phyloP scores from a whole-genome alignment of 23 tunicate genomes.

The Styela clava region DNA sequence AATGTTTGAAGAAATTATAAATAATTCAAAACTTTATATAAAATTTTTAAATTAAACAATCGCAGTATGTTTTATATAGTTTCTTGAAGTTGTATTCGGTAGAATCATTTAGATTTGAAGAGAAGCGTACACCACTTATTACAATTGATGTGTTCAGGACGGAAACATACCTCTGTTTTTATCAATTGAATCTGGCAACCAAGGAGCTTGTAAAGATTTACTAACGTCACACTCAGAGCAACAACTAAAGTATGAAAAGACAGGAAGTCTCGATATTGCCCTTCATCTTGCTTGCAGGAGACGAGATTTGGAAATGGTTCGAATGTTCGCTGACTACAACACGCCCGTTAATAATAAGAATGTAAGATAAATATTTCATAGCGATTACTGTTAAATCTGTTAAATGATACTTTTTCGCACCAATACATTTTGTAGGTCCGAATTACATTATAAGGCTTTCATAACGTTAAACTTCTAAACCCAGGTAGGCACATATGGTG shows the following conservation, averaged over 20 bases:
- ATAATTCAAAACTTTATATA: too few relatives aligned
- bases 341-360: slow-evolving; percentile 60
- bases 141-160: too few relatives aligned
- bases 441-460: too few relatives aligned
- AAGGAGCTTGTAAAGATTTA: slow-evolving; percentile 79
- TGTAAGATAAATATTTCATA: slow-evolving; percentile 39
- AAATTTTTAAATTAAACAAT: too few relatives aligned
- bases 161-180: slow-evolving; percentile 77
- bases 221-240: slow-evolving; percentile 50
- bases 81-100: too few relatives aligned
- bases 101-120: too few relatives aligned
- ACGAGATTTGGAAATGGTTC: slow-evolving; percentile 83
- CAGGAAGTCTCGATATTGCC: slow-evolving; percentile 47
- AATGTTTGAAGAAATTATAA: too few relatives aligned
- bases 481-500: too few relatives aligned
- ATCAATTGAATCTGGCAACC: slow-evolving; percentile 78
- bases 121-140: too few relatives aligned
- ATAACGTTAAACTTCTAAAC: too few relatives aligned
- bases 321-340: slow-evolving; percentile 58
- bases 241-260: slow-evolving; percentile 64
- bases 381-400: not conserved
- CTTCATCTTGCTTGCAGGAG: slow-evolving; percentile 76
- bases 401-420: not conserved
- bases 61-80: too few relatives aligned
- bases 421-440: too few relatives aligned